Percentiles rank a stretch among this genome's conserved stretches.
Conservation (phyloP, 2,888 invertebrate species). For the Amiota mariae region DNA sequence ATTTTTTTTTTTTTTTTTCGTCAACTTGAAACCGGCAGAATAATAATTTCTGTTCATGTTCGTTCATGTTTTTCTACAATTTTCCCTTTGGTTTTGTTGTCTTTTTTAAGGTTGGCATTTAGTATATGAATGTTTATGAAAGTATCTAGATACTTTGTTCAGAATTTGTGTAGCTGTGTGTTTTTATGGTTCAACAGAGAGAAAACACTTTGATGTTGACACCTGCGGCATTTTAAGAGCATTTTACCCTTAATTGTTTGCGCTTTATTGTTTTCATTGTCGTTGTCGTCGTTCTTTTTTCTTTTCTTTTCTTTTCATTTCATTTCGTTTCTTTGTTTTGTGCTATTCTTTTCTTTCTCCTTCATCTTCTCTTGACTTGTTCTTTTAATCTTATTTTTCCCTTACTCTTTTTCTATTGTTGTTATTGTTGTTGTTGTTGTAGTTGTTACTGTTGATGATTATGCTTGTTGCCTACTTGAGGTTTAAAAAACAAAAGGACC, state of each 20-base stretch:
- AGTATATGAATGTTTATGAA: too few species aligned
- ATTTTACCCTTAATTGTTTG: conserved; percentile 46
- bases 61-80: too few species aligned
- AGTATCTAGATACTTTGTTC: too few species aligned
- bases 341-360: background rate
- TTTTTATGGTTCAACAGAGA: background rate
- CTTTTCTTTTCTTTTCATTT: background rate
- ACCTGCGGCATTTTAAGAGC: conserved; percentile 48
- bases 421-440: conserved; percentile 10
- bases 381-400: conserved; percentile 29
- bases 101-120: too few species aligned
- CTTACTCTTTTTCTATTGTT: conserved; percentile 19
- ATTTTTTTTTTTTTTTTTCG: too few species aligned
- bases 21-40: too few species aligned
- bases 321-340: conserved; percentile 13
- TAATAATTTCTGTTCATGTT: too few species aligned
- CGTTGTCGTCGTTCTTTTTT: conserved; percentile 3
- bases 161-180: background rate
- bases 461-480: conserved; percentile 12
- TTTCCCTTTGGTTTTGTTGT: too few species aligned
- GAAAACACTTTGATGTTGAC: conserved; percentile 52
- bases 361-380: conserved; percentile 1
- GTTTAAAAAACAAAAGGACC: conserved; percentile 51
- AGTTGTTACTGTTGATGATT: conserved; percentile 12
- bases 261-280: conserved; percentile 35